Evolutionary conservation across 2,888 invertebrate genomes (phyloP).

Genomic region (Sminthurides aquaticus): DNA sequence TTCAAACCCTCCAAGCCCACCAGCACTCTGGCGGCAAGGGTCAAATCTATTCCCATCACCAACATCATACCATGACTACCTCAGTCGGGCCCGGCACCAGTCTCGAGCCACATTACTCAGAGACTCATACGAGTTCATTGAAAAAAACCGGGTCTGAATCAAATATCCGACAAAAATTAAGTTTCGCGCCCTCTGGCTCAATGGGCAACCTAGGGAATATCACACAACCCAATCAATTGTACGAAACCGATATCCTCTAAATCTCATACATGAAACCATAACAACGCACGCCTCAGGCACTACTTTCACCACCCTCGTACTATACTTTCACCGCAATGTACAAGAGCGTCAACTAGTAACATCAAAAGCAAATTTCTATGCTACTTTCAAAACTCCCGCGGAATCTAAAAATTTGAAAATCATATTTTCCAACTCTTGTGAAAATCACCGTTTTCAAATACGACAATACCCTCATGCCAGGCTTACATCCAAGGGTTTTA

Average conservation of each 20-base stretch:
- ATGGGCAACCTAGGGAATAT: constrained; percentile 35
- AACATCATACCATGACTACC: neutral
- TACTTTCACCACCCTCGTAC: no score
- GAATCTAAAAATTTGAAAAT: no score
- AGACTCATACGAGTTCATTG: constrained; percentile 49
- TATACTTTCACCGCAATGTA: no score
- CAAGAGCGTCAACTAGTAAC: neutral
- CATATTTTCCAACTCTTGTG: no score
- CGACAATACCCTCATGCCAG: no score
- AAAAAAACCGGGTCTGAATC: constrained; percentile 86
- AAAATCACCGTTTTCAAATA: no score
- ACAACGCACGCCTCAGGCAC: no score
- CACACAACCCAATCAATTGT: constrained; percentile 46
- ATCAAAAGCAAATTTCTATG: neutral
- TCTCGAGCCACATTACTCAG: neutral
- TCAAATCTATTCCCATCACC: neutral
- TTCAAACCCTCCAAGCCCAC: constrained; percentile 70
- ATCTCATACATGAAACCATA: no score
- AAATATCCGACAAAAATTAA: constrained; percentile 75
- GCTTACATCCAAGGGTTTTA: no score
- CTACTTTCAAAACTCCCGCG: no score
- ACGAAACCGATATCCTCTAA: constrained; percentile 81
- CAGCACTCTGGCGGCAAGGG: neutral
- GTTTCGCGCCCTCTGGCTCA: constrained; percentile 45
- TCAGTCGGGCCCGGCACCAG: neutral